Evolutionary conservation across 2,113 vertebrate species (phyloP).

Genomic region (Phyllostomus hastatus): DNA sequence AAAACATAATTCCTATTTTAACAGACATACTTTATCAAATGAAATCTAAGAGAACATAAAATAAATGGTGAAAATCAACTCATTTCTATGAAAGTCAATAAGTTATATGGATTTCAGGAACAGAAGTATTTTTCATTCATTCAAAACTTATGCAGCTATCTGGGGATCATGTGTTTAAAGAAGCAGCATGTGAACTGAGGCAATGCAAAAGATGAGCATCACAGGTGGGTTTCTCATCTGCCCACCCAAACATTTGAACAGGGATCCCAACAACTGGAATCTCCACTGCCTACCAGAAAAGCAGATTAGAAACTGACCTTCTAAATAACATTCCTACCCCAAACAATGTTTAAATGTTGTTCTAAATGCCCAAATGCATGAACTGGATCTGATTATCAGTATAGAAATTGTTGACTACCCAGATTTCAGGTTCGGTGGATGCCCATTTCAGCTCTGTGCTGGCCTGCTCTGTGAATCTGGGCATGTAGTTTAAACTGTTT

Average conservation of each 20-base stretch:
- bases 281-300: background rate
- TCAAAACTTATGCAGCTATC: background rate
- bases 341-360: background rate
- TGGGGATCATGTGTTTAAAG: background rate
- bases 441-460: background rate
- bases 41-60: background rate
- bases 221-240: background rate
- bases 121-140: background rate
- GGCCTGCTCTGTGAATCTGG: background rate
- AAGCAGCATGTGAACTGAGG: background rate
- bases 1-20: background rate
- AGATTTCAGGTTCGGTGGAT: background rate
- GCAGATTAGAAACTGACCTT: background rate
- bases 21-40: background rate
- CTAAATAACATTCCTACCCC: background rate
- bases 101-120: background rate
- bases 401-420: background rate
- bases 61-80: background rate
- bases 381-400: background rate
- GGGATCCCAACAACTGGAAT: background rate
- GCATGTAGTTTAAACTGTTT: background rate
- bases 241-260: background rate
- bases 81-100: background rate
- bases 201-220: background rate
- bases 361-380: background rate